phyloP scores from a whole-genome alignment of 1,140 invertebrate genomes.

The Araneus ventricosus region DNA sequence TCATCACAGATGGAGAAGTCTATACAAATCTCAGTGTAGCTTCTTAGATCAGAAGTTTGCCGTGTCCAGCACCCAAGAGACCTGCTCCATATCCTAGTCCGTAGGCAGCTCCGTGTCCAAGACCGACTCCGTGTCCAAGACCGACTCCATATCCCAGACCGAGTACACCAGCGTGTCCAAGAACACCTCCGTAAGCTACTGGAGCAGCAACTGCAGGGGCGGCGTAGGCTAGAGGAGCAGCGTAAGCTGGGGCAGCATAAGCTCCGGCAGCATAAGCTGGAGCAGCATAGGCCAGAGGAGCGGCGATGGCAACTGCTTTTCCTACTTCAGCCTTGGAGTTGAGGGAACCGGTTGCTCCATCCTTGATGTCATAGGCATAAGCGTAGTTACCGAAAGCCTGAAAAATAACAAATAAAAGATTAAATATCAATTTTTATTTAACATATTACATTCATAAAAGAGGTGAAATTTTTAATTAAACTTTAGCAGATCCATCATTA shows the following conservation, averaged over 20 bases:
- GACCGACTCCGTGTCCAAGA: too few relatives aligned
- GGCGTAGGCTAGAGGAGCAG: neutral
- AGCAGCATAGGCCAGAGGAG: neutral
- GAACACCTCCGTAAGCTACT: neutral
- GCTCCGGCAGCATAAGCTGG: neutral
- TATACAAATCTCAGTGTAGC: too few relatives aligned
- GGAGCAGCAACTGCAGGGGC: neutral
- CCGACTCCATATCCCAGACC: neutral
- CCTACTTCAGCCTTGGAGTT: slow-evolving; percentile 17
- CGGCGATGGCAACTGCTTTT: neutral
- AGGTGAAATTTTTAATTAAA: too few relatives aligned
- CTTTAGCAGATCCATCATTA: too few relatives aligned
- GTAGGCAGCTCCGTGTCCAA: slow-evolving; percentile 8
- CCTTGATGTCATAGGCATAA: neutral
- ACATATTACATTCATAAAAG: too few relatives aligned
- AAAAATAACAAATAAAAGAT: neutral
- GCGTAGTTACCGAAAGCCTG: neutral
- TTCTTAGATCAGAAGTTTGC: neutral
- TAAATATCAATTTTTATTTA: too few relatives aligned
- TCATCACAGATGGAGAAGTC: too few relatives aligned
- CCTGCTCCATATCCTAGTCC: slow-evolving; percentile 18
- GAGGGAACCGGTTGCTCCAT: neutral
- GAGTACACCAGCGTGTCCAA: neutral
- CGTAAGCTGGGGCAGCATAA: neutral
- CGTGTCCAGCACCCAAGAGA: neutral